Percentiles rank a stretch among this genome's conserved stretches.
Conservation (phyloP, 2,113 vertebrate species). For the Lipophrys pholis region DNA sequence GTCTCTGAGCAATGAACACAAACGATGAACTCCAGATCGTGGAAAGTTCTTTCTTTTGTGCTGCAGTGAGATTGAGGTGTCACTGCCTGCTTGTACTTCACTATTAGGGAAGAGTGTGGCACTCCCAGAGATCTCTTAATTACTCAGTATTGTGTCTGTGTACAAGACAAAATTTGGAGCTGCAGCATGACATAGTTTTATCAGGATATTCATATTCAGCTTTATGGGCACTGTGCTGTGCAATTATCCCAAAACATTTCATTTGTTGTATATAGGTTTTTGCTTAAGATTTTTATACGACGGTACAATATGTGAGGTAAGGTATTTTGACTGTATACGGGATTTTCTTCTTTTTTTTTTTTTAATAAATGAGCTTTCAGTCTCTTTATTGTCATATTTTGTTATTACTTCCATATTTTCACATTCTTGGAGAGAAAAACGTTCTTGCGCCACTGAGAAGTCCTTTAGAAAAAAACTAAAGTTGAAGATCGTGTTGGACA, state of each 20-base stretch:
- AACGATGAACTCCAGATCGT: constrained; percentile 30
- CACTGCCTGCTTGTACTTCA: constrained; percentile 16
- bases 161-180: neutral
- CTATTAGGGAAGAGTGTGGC: neutral
- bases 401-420: neutral
- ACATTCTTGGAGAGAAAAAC: no score
- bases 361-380: constrained; percentile 9
- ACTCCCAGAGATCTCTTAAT: constrained; percentile 5
- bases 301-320: neutral
- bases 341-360: constrained; percentile 17
- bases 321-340: constrained; percentile 7
- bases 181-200: neutral
- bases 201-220: neutral
- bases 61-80: constrained; percentile 17
- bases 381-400: neutral
- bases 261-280: neutral
- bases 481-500: no score
- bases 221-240: neutral
- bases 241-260: neutral
- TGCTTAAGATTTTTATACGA: neutral
- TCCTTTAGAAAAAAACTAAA: no score
- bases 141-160: neutral
- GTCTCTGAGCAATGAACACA: constrained; percentile 33
- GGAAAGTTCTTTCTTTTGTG: neutral
- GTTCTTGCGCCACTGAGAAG: no score